Base-by-base conservation (phyloP, 2,888 invertebrate genomes). In the Mechanitis messenoides region DNA sequence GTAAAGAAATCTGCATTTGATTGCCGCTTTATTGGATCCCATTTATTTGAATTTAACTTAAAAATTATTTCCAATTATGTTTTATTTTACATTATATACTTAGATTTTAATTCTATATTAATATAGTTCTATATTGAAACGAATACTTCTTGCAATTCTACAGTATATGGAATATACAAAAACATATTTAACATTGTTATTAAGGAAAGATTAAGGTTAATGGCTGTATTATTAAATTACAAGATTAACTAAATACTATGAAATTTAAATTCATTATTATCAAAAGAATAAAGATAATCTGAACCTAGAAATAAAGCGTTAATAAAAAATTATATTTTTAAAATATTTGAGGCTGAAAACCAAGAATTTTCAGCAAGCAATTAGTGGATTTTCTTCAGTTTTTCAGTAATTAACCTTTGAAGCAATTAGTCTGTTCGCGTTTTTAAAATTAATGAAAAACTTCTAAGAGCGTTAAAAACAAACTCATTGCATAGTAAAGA, bases 1-100 rank as follows among this genome's bases (percentile, higher is more conserved):
- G 65, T 60, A 62, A 69, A 68, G 67, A 70, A 69, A 69, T 69
- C 69, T 71, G 70, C 69, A 64, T 68, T 66, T 67, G 69, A 69
- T 69, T 63, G 60, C 68, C 62, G 55, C 60, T 59, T 65, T 63
- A 66, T 66, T 60, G 64, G 61, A 63, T 54, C 33, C 38, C 45
- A 50, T 59, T 61, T 61, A 38, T 38, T 58, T 33, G 46, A 45
- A 31, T 59, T 56, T 56, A 53, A 58, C 33, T 31, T n/a, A 33
- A n/a, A 53, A 55, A 55, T 31, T 38, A 9, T 38, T 55, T 47
- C 31, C 54, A 31, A 31, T 33, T 53, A 31, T 53, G 53, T 54
- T 45, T 59, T 20, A 28, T 9, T 28, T 50, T 20, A 28, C 5
- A 50, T 31, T 50, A 7, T 9, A 28, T 5, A 50, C 31, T 50